phyloP scores from a whole-genome alignment of 2,113 vertebrate genomes.

The Nicator chloris region DNA sequence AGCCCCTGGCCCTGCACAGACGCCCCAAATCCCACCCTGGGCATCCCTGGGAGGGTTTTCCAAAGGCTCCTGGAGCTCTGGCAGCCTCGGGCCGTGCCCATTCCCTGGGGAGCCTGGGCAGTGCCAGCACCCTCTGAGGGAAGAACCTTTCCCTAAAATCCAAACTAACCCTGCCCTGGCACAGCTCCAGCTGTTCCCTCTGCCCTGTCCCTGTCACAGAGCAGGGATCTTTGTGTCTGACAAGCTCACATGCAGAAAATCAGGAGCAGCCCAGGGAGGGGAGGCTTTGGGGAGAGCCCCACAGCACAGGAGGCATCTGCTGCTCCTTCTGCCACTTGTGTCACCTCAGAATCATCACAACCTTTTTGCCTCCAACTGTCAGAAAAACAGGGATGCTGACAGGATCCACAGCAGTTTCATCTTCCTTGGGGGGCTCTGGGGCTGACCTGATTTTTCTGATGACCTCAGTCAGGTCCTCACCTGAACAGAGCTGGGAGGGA shows the following conservation, averaged over 20 bases:
- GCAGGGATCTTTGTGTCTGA: not conserved
- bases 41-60: not conserved
- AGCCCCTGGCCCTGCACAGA: accelerated
- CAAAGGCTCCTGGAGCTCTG: not conserved
- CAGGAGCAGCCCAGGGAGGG: not conserved
- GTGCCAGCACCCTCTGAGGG: not conserved
- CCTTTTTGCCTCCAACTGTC: not conserved
- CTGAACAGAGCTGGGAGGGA: not conserved
- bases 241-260: not conserved
- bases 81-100: not conserved
- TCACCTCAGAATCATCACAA: not conserved
- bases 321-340: not conserved
- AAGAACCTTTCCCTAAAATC: not conserved
- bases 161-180: accelerated
- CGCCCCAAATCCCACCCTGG: not conserved
- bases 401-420: not conserved
- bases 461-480: not conserved
- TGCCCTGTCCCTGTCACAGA: not conserved
- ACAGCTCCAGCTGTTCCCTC: accelerated
- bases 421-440: not conserved
- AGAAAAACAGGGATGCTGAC: not conserved
- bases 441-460: not conserved
- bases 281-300: not conserved
- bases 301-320: not conserved
- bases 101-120: not conserved